phyloP scores from a whole-genome alignment of 1,140 invertebrate species.

The Pseudomyrmex sp. region DNA sequence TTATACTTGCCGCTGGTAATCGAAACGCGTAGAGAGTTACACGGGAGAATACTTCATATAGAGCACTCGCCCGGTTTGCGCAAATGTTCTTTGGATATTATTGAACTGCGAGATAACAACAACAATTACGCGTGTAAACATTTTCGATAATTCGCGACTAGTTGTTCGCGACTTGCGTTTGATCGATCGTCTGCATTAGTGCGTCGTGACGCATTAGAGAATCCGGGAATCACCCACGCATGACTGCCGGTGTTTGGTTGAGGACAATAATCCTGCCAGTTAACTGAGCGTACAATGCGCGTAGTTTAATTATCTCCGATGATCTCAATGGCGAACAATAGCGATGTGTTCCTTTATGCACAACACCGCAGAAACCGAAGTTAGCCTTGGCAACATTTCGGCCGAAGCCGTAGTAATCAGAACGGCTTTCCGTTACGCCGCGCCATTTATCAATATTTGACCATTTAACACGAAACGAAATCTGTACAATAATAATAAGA shows the following conservation, averaged over 20 bases:
- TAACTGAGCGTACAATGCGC: slow-evolving; percentile 56
- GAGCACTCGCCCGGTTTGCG: no score
- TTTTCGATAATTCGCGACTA: slow-evolving; percentile 10
- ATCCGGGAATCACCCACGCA: slow-evolving; percentile 35
- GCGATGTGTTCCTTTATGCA: slow-evolving; percentile 44
- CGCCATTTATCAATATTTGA: background rate
- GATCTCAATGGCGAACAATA: slow-evolving; percentile 51
- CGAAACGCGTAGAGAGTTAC: background rate
- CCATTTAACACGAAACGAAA: background rate
- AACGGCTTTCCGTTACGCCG: background rate
- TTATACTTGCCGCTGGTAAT: background rate
- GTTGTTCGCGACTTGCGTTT: background rate
- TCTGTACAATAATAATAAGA: no score
- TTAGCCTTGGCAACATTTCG: slow-evolving; percentile 33
- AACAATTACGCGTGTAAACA: background rate
- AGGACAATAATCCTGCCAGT: slow-evolving; percentile 59
- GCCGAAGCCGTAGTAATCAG: background rate
- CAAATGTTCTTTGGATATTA: background rate
- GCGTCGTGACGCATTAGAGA: background rate
- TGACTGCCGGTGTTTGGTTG: slow-evolving; percentile 43
- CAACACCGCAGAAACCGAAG: slow-evolving; percentile 25
- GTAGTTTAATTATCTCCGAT: slow-evolving; percentile 60
- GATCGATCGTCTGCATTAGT: background rate
- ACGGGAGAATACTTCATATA: background rate
- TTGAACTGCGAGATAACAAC: background rate